Percentiles rank a stretch among this genome's conserved stretches.
phyloP scores from a whole-genome alignment of 1,140 invertebrate species.

The Dysdera silvatica region DNA sequence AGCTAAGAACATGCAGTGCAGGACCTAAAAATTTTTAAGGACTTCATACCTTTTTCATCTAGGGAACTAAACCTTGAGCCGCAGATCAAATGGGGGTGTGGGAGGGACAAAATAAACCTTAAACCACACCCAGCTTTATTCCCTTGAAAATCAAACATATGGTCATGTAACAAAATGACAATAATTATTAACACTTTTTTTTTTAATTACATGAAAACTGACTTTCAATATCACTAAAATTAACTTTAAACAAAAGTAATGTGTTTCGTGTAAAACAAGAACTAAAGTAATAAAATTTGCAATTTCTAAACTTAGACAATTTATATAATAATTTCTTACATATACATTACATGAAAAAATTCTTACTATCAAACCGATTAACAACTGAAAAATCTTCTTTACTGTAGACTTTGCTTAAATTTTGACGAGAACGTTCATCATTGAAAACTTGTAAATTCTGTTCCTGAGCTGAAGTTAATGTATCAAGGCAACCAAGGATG shows the following conservation, averaged over 20 bases:
- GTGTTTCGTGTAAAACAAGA: neutral
- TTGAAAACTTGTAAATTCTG: conserved; percentile 49
- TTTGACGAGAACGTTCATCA: conserved; percentile 42
- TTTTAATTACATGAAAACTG: conserved; percentile 1
- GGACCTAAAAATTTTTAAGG: too few relatives aligned
- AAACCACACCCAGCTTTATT: too few relatives aligned
- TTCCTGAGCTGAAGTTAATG: conserved; percentile 70
- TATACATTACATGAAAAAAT: neutral
- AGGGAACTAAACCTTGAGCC: too few relatives aligned
- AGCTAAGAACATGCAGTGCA: too few relatives aligned
- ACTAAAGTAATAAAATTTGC: neutral
- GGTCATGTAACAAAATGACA: too few relatives aligned
- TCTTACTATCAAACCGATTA: conserved; percentile 80
- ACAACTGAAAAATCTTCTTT: conserved; percentile 76
- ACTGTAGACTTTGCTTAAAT: conserved; percentile 49
- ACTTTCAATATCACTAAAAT: neutral
- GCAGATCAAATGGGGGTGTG: too few relatives aligned
- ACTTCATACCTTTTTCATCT: too few relatives aligned
- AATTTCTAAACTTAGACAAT: neutral
- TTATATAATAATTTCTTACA: too few relatives aligned
- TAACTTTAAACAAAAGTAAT: neutral
- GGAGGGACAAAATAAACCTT: too few relatives aligned
- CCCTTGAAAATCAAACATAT: too few relatives aligned
- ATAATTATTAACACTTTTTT: too few relatives aligned
- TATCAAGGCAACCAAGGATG: conserved; percentile 80